Evolutionary conservation across 2,113 vertebrate genomes (phyloP).

Genomic region (Paradoxurus hermaphroditus): DNA sequence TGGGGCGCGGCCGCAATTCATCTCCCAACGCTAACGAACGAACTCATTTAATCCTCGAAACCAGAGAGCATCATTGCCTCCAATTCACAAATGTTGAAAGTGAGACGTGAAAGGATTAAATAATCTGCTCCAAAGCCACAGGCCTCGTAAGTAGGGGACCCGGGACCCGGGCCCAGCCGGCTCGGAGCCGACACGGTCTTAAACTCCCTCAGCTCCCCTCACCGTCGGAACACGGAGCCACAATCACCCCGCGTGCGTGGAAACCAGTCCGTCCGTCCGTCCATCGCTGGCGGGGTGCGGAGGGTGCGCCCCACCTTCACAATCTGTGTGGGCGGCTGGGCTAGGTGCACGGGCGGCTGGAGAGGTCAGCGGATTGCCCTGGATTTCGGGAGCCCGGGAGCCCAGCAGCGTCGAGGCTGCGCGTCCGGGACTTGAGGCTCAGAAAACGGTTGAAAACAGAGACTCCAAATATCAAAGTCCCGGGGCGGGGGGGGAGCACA

Average conservation of each 20-base stretch:
- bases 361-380: accelerated
- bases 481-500: accelerated
- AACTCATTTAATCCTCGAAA: background rate
- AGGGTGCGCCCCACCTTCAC: accelerated
- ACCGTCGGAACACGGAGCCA: background rate
- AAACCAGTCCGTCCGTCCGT: accelerated
- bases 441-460: accelerated
- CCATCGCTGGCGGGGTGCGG: accelerated
- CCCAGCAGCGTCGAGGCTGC: accelerated
- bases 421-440: background rate
- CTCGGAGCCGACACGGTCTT: accelerated
- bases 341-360: accelerated
- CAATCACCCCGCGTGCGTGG: accelerated
- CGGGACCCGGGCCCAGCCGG: accelerated
- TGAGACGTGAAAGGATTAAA: background rate
- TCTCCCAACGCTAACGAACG: background rate
- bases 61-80: no score
- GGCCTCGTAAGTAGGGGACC: accelerated
- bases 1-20: background rate
- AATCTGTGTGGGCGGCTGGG: accelerated
- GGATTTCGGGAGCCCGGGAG: background rate
- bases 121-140: accelerated
- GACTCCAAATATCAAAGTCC: accelerated
- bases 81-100: background rate
- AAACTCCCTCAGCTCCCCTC: background rate